phyloP scores from a whole-genome alignment of 2,888 invertebrate species.

The Serripes groenlandicus region DNA sequence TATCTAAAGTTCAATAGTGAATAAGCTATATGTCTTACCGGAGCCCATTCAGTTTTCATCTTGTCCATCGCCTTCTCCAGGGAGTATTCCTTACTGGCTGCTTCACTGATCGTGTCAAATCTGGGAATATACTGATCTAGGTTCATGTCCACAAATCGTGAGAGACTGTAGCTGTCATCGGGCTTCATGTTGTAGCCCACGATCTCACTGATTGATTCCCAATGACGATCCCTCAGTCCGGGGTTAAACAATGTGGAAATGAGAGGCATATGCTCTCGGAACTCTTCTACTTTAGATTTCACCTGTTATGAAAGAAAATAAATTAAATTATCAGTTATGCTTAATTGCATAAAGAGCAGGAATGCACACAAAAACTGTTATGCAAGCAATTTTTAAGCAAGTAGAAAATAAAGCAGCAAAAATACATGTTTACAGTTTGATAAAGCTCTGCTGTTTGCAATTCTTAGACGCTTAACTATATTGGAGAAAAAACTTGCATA shows the following conservation, averaged over 20 bases:
- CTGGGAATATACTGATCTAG: conserved; percentile 94
- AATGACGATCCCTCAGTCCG: conserved; percentile 92
- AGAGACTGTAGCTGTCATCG: conserved; percentile 92
- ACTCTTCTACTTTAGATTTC: conserved; percentile 93
- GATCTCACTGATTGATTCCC: conserved; percentile 97
- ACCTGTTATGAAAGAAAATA: conserved; percentile 83
- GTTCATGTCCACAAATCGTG: conserved; percentile 95
- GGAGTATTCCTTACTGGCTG: conserved; percentile 98
- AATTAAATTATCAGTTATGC: neutral
- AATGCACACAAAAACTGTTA: too few species aligned
- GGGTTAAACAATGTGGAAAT: conserved; percentile 97
- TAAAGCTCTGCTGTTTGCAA: too few species aligned
- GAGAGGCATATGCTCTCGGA: conserved; percentile 93
- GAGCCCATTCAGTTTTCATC: conserved; percentile 96
- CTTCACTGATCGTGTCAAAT: conserved; percentile 96
- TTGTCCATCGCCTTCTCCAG: conserved; percentile 95
- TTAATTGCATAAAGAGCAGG: too few species aligned
- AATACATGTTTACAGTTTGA: too few species aligned
- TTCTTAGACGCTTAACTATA: too few species aligned
- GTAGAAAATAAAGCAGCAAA: too few species aligned
- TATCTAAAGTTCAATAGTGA: too few species aligned
- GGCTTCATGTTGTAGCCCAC: conserved; percentile 97
- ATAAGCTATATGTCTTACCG: conserved; percentile 81
- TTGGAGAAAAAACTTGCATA: too few species aligned
- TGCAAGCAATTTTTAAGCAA: too few species aligned